Conservation (phyloP, 2,888 invertebrate species). For the Malthinus flaveolus region DNA sequence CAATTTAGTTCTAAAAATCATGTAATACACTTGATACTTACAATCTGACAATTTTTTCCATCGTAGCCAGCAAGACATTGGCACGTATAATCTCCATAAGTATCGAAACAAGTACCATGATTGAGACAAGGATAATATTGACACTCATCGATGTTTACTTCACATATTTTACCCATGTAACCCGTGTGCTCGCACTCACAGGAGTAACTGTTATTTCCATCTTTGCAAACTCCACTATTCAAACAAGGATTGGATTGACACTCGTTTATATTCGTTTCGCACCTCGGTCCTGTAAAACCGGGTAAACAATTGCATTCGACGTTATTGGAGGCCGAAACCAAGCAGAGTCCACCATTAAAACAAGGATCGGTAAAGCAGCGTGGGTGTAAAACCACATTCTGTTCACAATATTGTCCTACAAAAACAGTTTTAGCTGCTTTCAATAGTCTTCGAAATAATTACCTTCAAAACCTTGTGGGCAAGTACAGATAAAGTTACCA, state of each 20-base stretch:
- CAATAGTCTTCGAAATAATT: slow-evolving; percentile 10
- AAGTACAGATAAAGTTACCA: slow-evolving; percentile 74
- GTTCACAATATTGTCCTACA: slow-evolving; percentile 70
- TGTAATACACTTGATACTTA: slow-evolving; percentile 46
- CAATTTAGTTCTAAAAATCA: neutral
- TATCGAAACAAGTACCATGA: slow-evolving; percentile 79
- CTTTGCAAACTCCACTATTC: slow-evolving; percentile 73
- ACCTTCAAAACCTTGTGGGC: slow-evolving; percentile 70
- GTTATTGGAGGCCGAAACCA: slow-evolving; percentile 58
- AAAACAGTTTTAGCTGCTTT: slow-evolving; percentile 5
- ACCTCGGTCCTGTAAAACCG: slow-evolving; percentile 70
- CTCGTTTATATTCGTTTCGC: slow-evolving; percentile 77
- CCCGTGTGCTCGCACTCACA: slow-evolving; percentile 80
- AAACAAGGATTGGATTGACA: slow-evolving; percentile 72
- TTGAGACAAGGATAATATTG: slow-evolving; percentile 69
- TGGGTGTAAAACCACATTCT: slow-evolving; percentile 69
- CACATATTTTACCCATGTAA: slow-evolving; percentile 73
- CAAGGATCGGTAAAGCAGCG: slow-evolving; percentile 79
- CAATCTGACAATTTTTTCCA: slow-evolving; percentile 76
- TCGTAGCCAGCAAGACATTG: slow-evolving; percentile 79
- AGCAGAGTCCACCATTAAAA: slow-evolving; percentile 76
- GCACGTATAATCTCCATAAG: slow-evolving; percentile 79
- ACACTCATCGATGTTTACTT: slow-evolving; percentile 82
- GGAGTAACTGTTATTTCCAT: slow-evolving; percentile 73
- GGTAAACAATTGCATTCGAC: slow-evolving; percentile 52